These are phyloP conservation scores for Synanthedon vespiformis DNA, from an alignment of 2,888 invertebrate species.

Conservation along the genomic window DNA sequence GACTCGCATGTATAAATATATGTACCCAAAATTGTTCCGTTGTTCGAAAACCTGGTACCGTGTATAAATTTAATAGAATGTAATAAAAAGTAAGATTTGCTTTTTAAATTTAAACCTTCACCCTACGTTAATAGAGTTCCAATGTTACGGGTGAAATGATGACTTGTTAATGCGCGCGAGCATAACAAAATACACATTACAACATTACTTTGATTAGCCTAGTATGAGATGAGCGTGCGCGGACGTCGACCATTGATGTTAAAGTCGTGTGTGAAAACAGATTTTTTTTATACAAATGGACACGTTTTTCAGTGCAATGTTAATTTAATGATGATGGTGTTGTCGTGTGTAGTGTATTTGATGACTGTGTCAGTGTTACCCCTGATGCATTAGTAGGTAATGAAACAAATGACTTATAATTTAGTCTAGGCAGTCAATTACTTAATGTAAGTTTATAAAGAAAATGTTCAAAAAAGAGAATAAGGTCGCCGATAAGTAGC, in stretches of 20 bases:
- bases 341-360: too few species aligned
- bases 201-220: too few species aligned
- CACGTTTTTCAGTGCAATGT: not conserved
- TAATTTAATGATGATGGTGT: too few species aligned
- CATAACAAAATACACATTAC: constrained; percentile 11
- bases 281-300: not conserved
- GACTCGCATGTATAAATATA: constrained; percentile 15
- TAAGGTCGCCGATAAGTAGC: too few species aligned
- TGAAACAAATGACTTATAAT: too few species aligned
- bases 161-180: constrained; percentile 7
- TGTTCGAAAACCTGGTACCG: constrained; percentile 32
- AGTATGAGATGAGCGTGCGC: constrained; percentile 32
- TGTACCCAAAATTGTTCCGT: constrained; percentile 25
- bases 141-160: not conserved
- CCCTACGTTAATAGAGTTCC: not conserved
- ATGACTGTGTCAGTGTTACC: too few species aligned
- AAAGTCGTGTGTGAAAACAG: not conserved
- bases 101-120: constrained; percentile 4
- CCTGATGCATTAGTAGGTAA: too few species aligned
- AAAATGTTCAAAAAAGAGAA: too few species aligned
- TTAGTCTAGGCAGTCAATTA: too few species aligned
- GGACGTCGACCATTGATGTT: constrained; percentile 2
- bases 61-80: not conserved
- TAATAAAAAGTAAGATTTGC: not conserved
- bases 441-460: too few species aligned